Base-by-base conservation (phyloP, 2,113 vertebrate genomes). In the Lepus timidus region DNA sequence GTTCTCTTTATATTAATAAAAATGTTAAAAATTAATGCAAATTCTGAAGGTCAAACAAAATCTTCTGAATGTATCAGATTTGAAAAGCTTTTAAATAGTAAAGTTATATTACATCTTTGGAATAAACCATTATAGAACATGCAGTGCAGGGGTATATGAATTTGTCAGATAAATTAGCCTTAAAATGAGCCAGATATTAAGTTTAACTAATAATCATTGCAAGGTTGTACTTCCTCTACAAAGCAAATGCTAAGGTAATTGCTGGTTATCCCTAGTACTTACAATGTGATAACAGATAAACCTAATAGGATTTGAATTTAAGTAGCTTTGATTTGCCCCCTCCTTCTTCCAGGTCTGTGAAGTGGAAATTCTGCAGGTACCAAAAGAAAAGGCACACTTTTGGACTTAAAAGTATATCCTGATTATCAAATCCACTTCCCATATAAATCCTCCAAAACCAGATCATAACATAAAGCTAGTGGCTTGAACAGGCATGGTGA, bases 301-400 rank as follows among this genome's bases (percentile, higher is more conserved):
- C 92, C 85, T 97, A 92, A 95, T 71, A 82, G 94, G 94, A 96
- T 97, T 97, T 95, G 73, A 84, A 95, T 96, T 85, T 95, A 97
- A 96, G 92, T 83, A 93, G 62, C 70, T 92, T 51, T 91, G 68
- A 81, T 85, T 90, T 80, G 51, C 16, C 4, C 58, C 61, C 31
- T 75, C 33, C 25, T 1, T 36, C 65, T 88, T 75, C 62, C 74
- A 93, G 76, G 52, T 80, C 64, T 95, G 64, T 93, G 85, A 96
- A 92, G 61, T 93, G 74, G 81, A 96, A 97, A 92, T 96, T 96
- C 27, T 93, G 44, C 23, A 93, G 52, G 64, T 31, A 62, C n/a
- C 25, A 76, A 68, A 3, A 91, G 82, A 78, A 97, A 88, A 79
- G 10, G 5, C 36, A 68, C 22, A 36, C 71, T 85, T 78, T 85